These are phyloP conservation scores for Diloba caeruleocephala DNA, from an alignment of 2,888 invertebrate genomes.

Conservation along the genomic window DNA sequence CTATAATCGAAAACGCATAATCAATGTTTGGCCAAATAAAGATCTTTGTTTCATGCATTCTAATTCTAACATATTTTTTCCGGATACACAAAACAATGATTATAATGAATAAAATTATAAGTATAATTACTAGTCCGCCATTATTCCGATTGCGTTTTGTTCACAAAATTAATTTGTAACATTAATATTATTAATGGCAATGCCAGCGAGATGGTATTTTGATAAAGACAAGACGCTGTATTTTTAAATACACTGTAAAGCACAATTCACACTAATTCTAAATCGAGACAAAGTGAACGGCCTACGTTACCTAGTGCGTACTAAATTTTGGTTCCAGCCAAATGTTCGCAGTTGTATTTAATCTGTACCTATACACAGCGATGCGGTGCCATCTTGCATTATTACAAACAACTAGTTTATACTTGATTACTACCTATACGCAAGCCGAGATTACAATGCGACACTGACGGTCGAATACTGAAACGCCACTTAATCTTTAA, in stretches of 20 bases:
- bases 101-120: conserved; percentile 70
- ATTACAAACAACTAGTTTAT: no score
- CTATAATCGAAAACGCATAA: neutral
- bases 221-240: conserved; percentile 36
- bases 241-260: conserved; percentile 17
- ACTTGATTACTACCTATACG: no score
- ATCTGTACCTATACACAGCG: no score
- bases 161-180: conserved; percentile 53
- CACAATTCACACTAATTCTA: no score
- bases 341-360: no score
- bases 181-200: conserved; percentile 51
- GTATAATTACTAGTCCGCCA: conserved; percentile 65
- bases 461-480: no score
- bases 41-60: conserved; percentile 76
- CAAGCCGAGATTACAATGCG: no score
- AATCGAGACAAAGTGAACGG: no score
- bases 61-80: conserved; percentile 73
- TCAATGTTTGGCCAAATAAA: conserved; percentile 38
- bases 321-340: no score
- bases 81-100: conserved; percentile 74
- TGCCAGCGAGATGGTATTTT: conserved; percentile 43
- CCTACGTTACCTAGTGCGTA: no score
- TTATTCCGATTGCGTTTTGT: conserved; percentile 73
- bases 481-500: no score
- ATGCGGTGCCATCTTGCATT: no score